These are phyloP conservation scores for Idaea straminata DNA, from an alignment of 2,888 invertebrate genomes.

Conservation along the genomic window DNA sequence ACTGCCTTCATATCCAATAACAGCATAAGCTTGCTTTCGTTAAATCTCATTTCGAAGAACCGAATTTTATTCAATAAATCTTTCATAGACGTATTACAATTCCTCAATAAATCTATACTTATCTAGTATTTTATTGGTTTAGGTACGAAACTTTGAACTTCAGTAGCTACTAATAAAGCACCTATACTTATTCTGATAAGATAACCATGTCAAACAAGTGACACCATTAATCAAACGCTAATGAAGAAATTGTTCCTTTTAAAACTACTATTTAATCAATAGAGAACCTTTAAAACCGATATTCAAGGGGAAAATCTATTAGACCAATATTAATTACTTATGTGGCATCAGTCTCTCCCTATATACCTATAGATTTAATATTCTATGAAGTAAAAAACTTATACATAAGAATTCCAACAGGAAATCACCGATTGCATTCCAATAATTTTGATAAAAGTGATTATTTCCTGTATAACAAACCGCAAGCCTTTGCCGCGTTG, in stretches of 20 bases:
- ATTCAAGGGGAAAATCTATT: no score
- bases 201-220: no score
- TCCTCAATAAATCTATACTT: neutral
- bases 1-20: neutral
- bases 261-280: no score
- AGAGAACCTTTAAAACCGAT: no score
- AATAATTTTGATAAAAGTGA: neutral
- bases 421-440: neutral
- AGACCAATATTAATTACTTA: no score
- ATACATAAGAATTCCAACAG: neutral
- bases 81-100: neutral
- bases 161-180: no score
- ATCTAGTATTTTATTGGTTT: neutral
- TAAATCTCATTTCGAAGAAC: neutral
- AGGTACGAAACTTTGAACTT: no score
- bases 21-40: neutral
- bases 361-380: neutral
- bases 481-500: conserved; percentile 19
- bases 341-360: no score
- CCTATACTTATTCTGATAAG: no score
- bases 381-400: neutral
- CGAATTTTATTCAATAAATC: neutral
- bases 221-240: no score
- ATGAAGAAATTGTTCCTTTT: no score
- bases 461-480: neutral